These are phyloP conservation scores for Chironomus striatipennis DNA, from an alignment of 1,140 invertebrate species.

Conservation along the genomic window DNA sequence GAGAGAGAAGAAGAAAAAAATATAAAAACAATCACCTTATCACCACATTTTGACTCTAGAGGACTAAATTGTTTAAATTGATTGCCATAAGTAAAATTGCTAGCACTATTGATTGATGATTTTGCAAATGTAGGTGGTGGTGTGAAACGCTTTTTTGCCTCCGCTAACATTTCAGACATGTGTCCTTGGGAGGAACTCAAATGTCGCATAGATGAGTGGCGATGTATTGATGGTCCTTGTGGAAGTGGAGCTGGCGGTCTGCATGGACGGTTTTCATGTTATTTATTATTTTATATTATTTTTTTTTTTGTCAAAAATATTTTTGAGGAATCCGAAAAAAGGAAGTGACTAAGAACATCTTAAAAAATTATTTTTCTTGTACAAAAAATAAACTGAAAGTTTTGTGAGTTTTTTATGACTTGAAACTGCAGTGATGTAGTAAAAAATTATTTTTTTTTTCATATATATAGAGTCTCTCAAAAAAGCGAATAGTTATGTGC, in stretches of 20 bases:
- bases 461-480: neutral
- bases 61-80: neutral
- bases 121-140: neutral
- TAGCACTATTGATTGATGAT: slow-evolving; percentile 7
- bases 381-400: neutral
- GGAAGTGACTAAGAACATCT: neutral
- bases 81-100: neutral
- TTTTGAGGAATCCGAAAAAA: slow-evolving; percentile 23
- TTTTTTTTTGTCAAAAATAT: neutral
- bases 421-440: neutral
- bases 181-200: slow-evolving; percentile 28
- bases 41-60: neutral
- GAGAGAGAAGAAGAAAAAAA: slow-evolving; percentile 17
- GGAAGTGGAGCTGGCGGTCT: slow-evolving; percentile 38
- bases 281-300: neutral
- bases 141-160: neutral
- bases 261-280: neutral
- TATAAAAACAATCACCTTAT: slow-evolving; percentile 20
- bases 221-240: slow-evolving; percentile 39
- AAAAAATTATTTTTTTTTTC: neutral
- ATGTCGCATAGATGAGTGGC: slow-evolving; percentile 38
- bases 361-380: neutral
- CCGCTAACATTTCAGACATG: slow-evolving; percentile 9
- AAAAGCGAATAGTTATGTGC: too few species aligned
- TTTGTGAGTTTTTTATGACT: neutral